phyloP scores from a whole-genome alignment of 2,888 invertebrate species.

The Ochropacha duplaris region DNA sequence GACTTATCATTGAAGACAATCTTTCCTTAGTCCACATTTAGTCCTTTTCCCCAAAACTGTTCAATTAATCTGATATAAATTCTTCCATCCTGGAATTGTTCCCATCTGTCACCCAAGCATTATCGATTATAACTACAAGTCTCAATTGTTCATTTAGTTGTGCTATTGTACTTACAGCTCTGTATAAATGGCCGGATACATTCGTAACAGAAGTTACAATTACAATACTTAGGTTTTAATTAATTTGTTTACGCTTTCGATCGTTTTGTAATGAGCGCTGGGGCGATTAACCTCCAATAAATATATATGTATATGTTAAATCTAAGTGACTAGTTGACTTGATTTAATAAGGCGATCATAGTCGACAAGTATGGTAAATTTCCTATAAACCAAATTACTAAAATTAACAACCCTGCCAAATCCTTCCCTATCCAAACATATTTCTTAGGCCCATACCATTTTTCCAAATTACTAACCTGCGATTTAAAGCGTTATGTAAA shows the following conservation, averaged over 20 bases:
- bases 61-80: too few species aligned
- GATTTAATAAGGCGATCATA: too few species aligned
- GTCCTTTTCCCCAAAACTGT: too few species aligned
- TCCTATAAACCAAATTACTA: not conserved
- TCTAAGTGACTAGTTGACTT: not conserved
- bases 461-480: too few species aligned
- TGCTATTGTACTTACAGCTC: slow-evolving; percentile 8
- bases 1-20: too few species aligned
- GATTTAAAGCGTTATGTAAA: not conserved
- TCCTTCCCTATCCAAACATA: not conserved
- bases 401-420: not conserved
- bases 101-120: too few species aligned
- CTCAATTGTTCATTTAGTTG: not conserved
- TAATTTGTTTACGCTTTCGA: slow-evolving; percentile 44
- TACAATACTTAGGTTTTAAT: slow-evolving; percentile 16
- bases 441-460: too few species aligned
- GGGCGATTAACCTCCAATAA: slow-evolving; percentile 4
- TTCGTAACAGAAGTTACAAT: slow-evolving; percentile 11
- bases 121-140: too few species aligned
- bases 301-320: not conserved
- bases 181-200: slow-evolving; percentile 29
- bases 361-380: too few species aligned
- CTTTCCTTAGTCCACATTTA: too few species aligned
- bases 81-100: too few species aligned
- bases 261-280: slow-evolving; percentile 5